Evolutionary conservation across 2,888 invertebrate genomes (phyloP).

Genomic region (Mythimna ferrago): DNA sequence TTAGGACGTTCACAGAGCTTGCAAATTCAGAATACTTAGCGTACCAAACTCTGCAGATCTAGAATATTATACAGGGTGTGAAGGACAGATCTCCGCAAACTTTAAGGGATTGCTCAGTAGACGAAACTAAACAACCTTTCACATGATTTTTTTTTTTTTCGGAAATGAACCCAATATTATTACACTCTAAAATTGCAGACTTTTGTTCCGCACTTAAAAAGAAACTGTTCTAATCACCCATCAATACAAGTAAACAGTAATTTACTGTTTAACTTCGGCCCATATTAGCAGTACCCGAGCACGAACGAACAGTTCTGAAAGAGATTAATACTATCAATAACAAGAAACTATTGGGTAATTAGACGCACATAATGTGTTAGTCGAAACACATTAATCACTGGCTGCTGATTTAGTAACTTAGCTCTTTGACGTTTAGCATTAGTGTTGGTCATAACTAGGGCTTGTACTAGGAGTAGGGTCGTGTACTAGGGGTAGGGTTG

Average conservation of each 20-base stretch:
- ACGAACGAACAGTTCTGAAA: slow-evolving; percentile 42
- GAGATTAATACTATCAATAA: slow-evolving; percentile 63
- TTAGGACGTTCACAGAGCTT: background rate
- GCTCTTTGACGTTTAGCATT: slow-evolving; percentile 23
- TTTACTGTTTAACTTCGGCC: slow-evolving; percentile 46
- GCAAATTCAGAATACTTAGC: slow-evolving; percentile 3
- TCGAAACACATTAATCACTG: slow-evolving; percentile 52
- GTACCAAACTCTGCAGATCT: slow-evolving; percentile 7
- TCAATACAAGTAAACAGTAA: slow-evolving; percentile 39
- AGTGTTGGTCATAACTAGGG: slow-evolving; percentile 19
- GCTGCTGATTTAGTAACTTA: slow-evolving; percentile 47
- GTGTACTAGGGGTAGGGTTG: background rate
- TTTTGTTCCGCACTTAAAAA: background rate
- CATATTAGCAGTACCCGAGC: slow-evolving; percentile 33
- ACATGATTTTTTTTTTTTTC: too few species aligned
- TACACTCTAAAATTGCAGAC: background rate
- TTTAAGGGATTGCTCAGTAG: too few species aligned
- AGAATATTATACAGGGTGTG: background rate
- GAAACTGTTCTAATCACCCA: slow-evolving; percentile 22
- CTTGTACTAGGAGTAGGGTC: background rate
- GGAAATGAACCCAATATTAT: background rate
- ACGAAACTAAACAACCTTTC: too few species aligned
- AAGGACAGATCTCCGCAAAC: too few species aligned
- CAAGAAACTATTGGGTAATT: slow-evolving; percentile 60
- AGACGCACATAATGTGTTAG: slow-evolving; percentile 48